phyloP scores from a whole-genome alignment of 2,113 vertebrate genomes.

The Tachycineta bicolor region DNA sequence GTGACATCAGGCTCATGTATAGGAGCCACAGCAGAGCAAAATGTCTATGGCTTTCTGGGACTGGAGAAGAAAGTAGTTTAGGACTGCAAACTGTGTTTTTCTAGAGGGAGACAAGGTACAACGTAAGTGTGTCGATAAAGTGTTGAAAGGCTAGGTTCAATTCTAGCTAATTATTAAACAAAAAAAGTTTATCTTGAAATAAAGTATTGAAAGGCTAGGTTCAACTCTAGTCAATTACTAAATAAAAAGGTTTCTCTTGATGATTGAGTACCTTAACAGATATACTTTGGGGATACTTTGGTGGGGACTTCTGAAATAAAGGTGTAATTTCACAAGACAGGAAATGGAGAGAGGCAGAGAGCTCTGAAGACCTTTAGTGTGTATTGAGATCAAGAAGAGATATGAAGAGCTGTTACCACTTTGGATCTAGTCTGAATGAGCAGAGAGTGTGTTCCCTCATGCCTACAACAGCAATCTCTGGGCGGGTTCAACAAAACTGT shows the following conservation, averaged over 20 bases:
- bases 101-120: not conserved
- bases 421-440: not conserved
- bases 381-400: not conserved
- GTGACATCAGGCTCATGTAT: not conserved
- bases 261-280: not conserved
- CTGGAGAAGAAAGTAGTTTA: not conserved
- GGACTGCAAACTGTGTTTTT: not conserved
- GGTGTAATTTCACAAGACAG: not conserved
- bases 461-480: not conserved
- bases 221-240: not conserved
- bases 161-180: not conserved
- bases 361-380: not conserved
- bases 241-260: not conserved
- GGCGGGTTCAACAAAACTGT: not conserved
- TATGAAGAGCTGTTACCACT: not conserved
- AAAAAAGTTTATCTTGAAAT: not conserved
- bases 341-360: not conserved
- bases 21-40: not conserved
- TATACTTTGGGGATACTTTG: not conserved
- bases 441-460: not conserved
- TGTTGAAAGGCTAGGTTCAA: not conserved
- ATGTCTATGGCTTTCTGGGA: rapidly evolving
- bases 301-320: rapidly evolving
- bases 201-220: not conserved
- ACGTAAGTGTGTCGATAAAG: not conserved